phyloP scores from a whole-genome alignment of 1,140 invertebrate genomes.

The Leptestheria dahalacensis region DNA sequence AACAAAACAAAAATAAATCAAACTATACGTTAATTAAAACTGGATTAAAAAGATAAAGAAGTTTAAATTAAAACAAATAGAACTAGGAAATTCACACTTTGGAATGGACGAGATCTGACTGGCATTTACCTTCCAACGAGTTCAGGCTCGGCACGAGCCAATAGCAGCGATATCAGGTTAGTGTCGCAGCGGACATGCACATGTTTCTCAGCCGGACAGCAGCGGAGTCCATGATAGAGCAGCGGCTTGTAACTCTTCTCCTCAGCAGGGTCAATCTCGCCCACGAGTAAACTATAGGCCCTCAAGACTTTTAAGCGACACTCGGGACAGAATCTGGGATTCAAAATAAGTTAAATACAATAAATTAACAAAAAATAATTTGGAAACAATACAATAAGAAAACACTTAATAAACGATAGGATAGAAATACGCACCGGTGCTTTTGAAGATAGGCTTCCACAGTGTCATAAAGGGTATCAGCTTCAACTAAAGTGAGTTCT shows the following conservation, averaged over 20 bases:
- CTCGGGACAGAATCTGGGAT: constrained; percentile 67
- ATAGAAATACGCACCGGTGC: constrained; percentile 41
- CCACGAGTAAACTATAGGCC: constrained; percentile 71
- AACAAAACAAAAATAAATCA: too few species aligned
- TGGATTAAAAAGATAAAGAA: too few species aligned
- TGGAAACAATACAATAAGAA: too few species aligned
- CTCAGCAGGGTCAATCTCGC: constrained; percentile 61
- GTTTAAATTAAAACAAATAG: too few species aligned
- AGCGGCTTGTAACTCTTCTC: constrained; percentile 77
- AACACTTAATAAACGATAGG: not conserved
- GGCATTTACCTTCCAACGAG: constrained; percentile 49
- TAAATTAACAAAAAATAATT: constrained; percentile 1
- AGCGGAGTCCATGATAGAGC: constrained; percentile 68
- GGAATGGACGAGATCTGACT: constrained; percentile 9
- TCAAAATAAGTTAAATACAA: not conserved
- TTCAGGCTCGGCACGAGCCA: constrained; percentile 76
- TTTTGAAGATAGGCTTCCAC: constrained; percentile 77
- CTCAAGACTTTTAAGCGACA: constrained; percentile 77
- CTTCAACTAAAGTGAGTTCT: constrained; percentile 70
- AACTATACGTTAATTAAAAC: too few species aligned
- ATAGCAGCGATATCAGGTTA: constrained; percentile 72
- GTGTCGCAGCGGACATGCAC: constrained; percentile 71
- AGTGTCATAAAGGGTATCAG: constrained; percentile 60
- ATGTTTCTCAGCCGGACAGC: constrained; percentile 68
- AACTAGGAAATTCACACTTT: too few species aligned